Conservation (phyloP, 2,113 vertebrate species). For the Sula dactylatra region DNA sequence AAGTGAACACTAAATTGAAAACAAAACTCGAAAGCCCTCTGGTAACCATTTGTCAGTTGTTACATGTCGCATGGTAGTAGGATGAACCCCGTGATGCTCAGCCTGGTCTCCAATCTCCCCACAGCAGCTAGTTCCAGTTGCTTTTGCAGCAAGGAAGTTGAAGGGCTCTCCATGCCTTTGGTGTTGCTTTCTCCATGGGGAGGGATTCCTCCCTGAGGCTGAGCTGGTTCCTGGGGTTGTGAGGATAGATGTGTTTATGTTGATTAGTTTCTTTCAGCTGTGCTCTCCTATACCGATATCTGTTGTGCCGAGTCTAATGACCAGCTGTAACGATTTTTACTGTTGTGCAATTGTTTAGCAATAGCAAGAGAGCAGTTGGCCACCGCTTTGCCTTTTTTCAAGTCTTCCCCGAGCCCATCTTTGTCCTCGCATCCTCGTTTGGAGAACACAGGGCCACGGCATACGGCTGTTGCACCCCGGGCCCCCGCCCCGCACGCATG, state of each 20-base stretch:
- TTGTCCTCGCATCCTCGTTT: fast-evolving
- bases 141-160: neutral
- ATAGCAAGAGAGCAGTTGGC: neutral
- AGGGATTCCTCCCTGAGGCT: neutral
- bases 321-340: neutral
- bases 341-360: neutral
- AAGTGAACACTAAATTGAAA: neutral
- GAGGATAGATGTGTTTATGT: neutral
- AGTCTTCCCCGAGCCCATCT: neutral
- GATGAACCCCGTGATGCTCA: neutral
- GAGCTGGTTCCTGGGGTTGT: neutral
- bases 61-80: neutral
- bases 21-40: neutral
- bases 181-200: neutral
- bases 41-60: neutral
- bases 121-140: neutral
- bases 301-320: neutral
- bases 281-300: neutral
- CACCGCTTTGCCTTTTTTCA: neutral
- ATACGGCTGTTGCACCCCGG: neutral
- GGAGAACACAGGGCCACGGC: neutral
- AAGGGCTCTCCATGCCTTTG: neutral
- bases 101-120: neutral
- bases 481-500: fast-evolving
- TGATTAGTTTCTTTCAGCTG: neutral